phyloP scores from a whole-genome alignment of 2,888 invertebrate genomes.

The Malthinus flaveolus region DNA sequence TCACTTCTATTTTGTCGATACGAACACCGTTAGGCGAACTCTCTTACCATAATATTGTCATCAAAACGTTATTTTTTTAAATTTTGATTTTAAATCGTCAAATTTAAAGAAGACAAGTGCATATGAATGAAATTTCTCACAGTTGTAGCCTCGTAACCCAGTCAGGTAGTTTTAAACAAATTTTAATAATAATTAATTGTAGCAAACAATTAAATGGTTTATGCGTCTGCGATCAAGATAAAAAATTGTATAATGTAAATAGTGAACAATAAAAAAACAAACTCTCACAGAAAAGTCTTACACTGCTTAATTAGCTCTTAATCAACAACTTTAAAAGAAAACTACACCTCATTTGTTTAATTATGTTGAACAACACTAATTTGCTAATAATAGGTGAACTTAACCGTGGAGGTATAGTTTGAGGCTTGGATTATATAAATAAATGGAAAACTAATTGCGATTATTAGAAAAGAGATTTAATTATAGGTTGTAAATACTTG shows the following conservation, averaged over 20 bases:
- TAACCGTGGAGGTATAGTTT: too few relatives aligned
- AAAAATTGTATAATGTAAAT: constrained; percentile 7
- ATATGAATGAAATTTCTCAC: constrained; percentile 12
- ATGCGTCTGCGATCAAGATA: constrained; percentile 12
- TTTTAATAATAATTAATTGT: constrained; percentile 11
- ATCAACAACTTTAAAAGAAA: constrained; percentile 10
- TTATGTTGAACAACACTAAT: background rate
- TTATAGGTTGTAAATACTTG: too few relatives aligned
- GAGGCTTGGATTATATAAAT: too few relatives aligned
- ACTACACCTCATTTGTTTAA: constrained; percentile 7
- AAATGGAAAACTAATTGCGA: too few relatives aligned
- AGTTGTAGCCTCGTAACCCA: constrained; percentile 22
- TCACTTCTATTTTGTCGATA: too few relatives aligned
- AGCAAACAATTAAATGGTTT: constrained; percentile 17
- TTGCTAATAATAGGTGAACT: background rate
- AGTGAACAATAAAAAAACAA: constrained; percentile 9
- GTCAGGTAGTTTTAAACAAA: constrained; percentile 11
- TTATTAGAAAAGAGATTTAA: too few relatives aligned
- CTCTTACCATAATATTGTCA: background rate
- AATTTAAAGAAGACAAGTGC: background rate
- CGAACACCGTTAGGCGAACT: too few relatives aligned
- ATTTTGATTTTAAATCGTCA: too few relatives aligned
- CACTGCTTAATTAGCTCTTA: constrained; percentile 10
- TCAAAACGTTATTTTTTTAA: background rate
- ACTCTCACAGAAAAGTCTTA: constrained; percentile 10